A percentile compares a stretch with the other conserved stretches of the same genome.
Conservation (phyloP, 1,140 invertebrate genomes). For the Tribolium castaneum region DNA sequence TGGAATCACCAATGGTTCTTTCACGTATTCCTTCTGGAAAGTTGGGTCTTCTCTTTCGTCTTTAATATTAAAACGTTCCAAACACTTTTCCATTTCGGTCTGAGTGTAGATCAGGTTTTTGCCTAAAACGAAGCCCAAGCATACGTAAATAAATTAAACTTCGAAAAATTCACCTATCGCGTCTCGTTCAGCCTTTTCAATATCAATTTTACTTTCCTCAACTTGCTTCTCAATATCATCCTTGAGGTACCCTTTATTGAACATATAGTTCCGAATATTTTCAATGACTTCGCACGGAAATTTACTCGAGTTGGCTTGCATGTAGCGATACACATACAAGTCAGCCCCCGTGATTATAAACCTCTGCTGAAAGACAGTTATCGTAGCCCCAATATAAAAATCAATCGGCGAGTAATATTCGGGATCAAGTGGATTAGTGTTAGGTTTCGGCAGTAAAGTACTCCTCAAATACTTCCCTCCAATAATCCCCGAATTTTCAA, state of each 20-base stretch:
- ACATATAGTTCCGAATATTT: slow-evolving; percentile 73
- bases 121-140: background rate
- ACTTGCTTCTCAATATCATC: slow-evolving; percentile 66
- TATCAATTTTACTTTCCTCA: slow-evolving; percentile 52
- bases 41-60: background rate
- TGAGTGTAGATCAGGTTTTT: slow-evolving; percentile 59
- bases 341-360: slow-evolving; percentile 77
- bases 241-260: slow-evolving; percentile 68
- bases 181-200: slow-evolving; percentile 57
- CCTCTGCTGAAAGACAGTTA: slow-evolving; percentile 73
- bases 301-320: slow-evolving; percentile 75
- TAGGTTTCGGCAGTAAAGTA: slow-evolving; percentile 76
- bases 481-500: slow-evolving; percentile 74
- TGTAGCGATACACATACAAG: slow-evolving; percentile 76
- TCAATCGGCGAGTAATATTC: slow-evolving; percentile 75
- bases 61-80: slow-evolving; percentile 62
- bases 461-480: slow-evolving; percentile 79
- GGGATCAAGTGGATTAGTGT: slow-evolving; percentile 70
- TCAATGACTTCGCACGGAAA: slow-evolving; percentile 72
- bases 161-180: slow-evolving; percentile 50
- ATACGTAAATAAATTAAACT: background rate
- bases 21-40: background rate
- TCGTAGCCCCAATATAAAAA: slow-evolving; percentile 74
- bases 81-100: slow-evolving; percentile 65
- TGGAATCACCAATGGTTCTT: slow-evolving; percentile 15